Evolutionary conservation across 1,140 invertebrate genomes (phyloP).

Genomic region (Drosophila equinoxialis): DNA sequence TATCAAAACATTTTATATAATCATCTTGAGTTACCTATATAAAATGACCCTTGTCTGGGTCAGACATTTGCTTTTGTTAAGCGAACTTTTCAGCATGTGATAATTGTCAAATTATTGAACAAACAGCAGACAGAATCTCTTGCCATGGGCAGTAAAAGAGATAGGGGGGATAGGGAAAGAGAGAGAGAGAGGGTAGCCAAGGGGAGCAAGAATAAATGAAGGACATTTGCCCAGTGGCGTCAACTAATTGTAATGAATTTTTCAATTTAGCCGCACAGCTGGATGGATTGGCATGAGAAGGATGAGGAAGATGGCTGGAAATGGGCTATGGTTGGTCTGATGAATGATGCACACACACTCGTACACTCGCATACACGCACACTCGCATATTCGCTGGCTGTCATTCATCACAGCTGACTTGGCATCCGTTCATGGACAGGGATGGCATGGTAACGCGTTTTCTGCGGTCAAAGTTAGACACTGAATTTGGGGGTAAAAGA

Average conservation of each 20-base stretch:
- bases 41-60: conserved; percentile 40
- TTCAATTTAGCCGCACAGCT: conserved; percentile 57
- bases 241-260: conserved; percentile 80
- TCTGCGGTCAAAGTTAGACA: conserved; percentile 65
- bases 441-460: conserved; percentile 41
- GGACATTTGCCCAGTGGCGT: conserved; percentile 41
- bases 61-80: conserved; percentile 44
- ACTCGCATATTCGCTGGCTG: conserved; percentile 53
- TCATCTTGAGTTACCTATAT: conserved; percentile 1
- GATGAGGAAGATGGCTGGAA: neutral
- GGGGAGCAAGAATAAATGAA: neutral
- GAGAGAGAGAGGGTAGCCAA: neutral
- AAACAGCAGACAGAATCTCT: conserved; percentile 12
- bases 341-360: conserved; percentile 61
- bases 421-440: conserved; percentile 44
- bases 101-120: conserved; percentile 69
- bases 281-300: neutral
- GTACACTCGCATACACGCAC: neutral
- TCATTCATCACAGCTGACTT: conserved; percentile 68
- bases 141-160: too few species aligned
- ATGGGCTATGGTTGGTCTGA: conserved; percentile 41
- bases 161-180: neutral
- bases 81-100: conserved; percentile 42
- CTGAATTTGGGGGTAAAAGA: neutral
- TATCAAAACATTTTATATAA: neutral